Conservation (phyloP, 2,888 invertebrate species). For the Lepidocyrtinus sp. region DNA sequence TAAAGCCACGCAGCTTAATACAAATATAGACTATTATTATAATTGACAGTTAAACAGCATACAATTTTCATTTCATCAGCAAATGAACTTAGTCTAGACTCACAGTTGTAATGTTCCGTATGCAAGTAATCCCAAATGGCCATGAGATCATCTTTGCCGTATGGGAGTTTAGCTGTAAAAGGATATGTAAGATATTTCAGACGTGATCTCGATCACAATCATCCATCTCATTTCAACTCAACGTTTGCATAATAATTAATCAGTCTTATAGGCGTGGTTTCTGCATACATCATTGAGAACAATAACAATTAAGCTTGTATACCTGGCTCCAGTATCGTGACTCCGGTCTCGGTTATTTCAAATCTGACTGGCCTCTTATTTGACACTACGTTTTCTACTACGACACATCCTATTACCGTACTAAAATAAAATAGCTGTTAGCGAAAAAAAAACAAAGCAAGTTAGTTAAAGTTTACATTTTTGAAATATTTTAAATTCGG, state of each 20-base stretch:
- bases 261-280: neutral
- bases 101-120: slow-evolving; percentile 46
- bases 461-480: neutral
- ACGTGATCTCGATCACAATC: neutral
- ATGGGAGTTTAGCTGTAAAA: slow-evolving; percentile 22
- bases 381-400: slow-evolving; percentile 41
- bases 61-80: too few species aligned
- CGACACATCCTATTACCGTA: slow-evolving; percentile 43
- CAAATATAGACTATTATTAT: too few species aligned
- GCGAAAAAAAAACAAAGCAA: neutral
- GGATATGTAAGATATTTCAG: neutral
- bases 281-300: too few species aligned
- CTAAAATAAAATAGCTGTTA: slow-evolving; percentile 46
- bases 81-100: too few species aligned
- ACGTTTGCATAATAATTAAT: neutral
- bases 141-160: slow-evolving; percentile 53
- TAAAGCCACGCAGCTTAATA: slow-evolving; percentile 43
- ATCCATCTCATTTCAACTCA: neutral
- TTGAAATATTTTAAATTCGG: neutral
- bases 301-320: too few species aligned
- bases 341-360: slow-evolving; percentile 40
- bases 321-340: slow-evolving; percentile 38
- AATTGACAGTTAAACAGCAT: too few species aligned
- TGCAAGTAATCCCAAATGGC: slow-evolving; percentile 54
- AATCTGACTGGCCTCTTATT: slow-evolving; percentile 45